A percentile compares a stretch with the other conserved stretches of the same genome.
These are phyloP conservation scores for Ibycter americanus DNA, from an alignment of 2,797 vertebrate species.

Conservation along the genomic window DNA sequence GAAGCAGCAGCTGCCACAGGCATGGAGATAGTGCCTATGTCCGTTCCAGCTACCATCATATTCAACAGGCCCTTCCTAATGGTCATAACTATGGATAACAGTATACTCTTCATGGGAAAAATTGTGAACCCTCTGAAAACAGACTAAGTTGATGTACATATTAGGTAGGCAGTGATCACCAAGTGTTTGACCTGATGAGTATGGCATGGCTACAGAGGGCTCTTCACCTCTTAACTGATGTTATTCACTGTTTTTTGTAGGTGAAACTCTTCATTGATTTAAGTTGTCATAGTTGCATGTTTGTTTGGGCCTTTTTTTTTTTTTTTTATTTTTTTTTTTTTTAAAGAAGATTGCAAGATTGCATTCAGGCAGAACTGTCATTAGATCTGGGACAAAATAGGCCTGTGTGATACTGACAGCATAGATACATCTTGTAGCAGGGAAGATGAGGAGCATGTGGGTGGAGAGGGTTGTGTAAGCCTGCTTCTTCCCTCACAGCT, in stretches of 20 bases:
- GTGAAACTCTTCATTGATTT: constrained; percentile 5
- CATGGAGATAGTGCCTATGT: constrained; percentile 81
- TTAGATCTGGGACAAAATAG: constrained; percentile 8
- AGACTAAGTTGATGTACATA: background rate
- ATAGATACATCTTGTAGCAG: background rate
- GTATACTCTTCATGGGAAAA: constrained; percentile 85
- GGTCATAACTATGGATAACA: constrained; percentile 69
- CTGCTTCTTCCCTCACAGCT: background rate
- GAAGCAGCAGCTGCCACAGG: constrained; percentile 84
- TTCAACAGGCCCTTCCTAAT: constrained; percentile 83
- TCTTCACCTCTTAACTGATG: background rate
- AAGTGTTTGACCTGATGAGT: constrained; percentile 14
- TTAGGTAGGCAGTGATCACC: background rate
- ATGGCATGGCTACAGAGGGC: constrained; percentile 3
- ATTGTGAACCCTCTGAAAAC: constrained; percentile 79
- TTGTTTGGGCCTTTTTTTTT: background rate
- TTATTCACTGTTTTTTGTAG: constrained; percentile 24
- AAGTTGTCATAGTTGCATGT: background rate
- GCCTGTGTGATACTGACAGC: background rate
- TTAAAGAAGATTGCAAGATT: background rate
- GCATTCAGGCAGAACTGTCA: constrained; percentile 16
- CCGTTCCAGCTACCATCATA: constrained; percentile 66
- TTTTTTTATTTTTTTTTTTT: background rate
- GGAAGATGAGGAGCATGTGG: background rate
- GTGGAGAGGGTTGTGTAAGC: background rate